These are phyloP conservation scores for Pygathrix nemaeus DNA, from an alignment of 2,113 vertebrate genomes.

Conservation along the genomic window DNA sequence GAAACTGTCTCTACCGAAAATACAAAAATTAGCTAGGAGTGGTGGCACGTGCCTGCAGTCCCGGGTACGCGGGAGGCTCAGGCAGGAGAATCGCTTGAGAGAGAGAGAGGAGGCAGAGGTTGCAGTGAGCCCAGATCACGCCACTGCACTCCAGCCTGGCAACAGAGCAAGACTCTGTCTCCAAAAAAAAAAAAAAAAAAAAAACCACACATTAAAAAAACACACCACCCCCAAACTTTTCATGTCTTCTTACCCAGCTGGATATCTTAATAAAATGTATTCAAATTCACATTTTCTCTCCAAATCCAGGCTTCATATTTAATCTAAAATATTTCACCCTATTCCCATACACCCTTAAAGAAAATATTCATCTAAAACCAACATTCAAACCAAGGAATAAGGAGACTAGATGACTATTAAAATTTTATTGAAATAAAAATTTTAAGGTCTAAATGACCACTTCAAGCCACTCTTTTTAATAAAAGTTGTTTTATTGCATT, in stretches of 20 bases:
- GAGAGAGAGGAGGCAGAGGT: too few species aligned
- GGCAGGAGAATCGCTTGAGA: too few species aligned
- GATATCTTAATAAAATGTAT: background rate
- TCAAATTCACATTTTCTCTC: conserved; percentile 34
- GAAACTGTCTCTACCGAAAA: too few species aligned
- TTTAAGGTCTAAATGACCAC: conserved; percentile 54
- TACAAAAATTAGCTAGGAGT: too few species aligned
- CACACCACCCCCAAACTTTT: background rate
- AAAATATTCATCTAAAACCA: conserved; percentile 7
- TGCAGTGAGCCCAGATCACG: too few species aligned
- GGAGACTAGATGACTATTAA: background rate
- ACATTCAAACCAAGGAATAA: conserved; percentile 34
- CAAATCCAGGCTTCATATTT: background rate
- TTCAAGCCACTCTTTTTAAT: conserved; percentile 37
- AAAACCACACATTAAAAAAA: background rate
- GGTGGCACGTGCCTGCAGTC: too few species aligned
- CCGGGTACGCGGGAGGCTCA: too few species aligned
- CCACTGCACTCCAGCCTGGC: too few species aligned
- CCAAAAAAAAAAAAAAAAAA: too few species aligned
- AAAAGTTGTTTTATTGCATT: conserved; percentile 54
- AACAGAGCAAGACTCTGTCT: too few species aligned
- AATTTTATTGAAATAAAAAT: conserved; percentile 58
- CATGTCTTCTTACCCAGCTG: background rate
- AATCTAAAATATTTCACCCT: conserved; percentile 31
- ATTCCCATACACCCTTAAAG: background rate